Percentiles rank a stretch among this genome's conserved stretches.
Conservation (phyloP, 2,113 vertebrate species). For the Lontra canadensis region DNA sequence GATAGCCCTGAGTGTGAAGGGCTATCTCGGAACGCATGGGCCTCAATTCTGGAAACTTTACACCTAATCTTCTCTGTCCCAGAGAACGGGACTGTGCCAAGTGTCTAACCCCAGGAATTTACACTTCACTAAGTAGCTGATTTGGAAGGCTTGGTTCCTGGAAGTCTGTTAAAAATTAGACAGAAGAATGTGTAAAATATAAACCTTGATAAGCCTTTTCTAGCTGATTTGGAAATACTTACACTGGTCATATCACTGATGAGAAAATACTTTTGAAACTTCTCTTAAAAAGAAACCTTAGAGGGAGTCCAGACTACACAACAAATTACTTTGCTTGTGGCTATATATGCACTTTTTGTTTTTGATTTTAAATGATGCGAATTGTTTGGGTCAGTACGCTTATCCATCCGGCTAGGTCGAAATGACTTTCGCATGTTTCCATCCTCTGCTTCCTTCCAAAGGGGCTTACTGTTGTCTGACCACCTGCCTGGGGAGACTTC, state of each 20-base stretch:
- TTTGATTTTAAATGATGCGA: background rate
- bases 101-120: background rate
- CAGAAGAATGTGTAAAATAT: background rate
- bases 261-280: background rate
- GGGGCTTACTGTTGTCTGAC: slow-evolving; percentile 76
- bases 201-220: background rate
- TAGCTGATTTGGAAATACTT: background rate
- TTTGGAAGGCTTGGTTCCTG: background rate
- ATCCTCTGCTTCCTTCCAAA: slow-evolving; percentile 82
- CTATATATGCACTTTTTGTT: background rate
- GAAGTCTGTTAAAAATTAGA: background rate
- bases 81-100: background rate
- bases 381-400: background rate
- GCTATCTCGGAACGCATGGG: background rate
- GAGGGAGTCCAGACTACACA: background rate
- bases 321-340: background rate
- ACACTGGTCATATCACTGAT: background rate
- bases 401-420: background rate
- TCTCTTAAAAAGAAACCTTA: background rate
- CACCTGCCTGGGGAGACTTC: slow-evolving; percentile 74
- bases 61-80: background rate
- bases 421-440: background rate
- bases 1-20: background rate
- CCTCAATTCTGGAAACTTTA: background rate
- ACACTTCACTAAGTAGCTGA: background rate